Evolutionary conservation across 2,888 invertebrate species (phyloP).

Genomic region (Caenorhabditis becei): DNA sequence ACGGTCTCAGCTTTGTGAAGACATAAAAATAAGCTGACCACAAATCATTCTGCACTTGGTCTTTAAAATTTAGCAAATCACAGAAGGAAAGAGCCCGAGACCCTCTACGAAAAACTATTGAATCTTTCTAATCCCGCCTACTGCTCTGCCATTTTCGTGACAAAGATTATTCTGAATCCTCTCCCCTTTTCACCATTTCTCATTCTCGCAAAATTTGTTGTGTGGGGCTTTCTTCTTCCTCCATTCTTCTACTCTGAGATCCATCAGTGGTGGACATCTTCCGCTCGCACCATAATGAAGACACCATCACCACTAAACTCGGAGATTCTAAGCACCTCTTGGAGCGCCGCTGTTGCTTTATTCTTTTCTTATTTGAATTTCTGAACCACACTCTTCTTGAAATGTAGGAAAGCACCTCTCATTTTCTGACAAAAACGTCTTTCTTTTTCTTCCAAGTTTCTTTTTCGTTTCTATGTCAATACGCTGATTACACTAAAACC

Average conservation of each 20-base stretch:
- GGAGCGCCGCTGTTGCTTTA: slow-evolving; percentile 29
- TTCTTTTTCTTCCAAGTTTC: neutral
- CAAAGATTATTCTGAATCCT: slow-evolving; percentile 61
- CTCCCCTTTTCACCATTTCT: slow-evolving; percentile 18
- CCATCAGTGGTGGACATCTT: slow-evolving; percentile 8
- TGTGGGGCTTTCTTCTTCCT: slow-evolving; percentile 20
- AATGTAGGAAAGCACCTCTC: slow-evolving; percentile 18
- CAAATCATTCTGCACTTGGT: slow-evolving; percentile 53
- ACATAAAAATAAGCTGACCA: slow-evolving; percentile 37
- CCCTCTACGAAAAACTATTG: slow-evolving; percentile 48
- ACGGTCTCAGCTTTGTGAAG: slow-evolving; percentile 19
- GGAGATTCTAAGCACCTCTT: slow-evolving; percentile 57
- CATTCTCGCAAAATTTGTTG: slow-evolving; percentile 35
- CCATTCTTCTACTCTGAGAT: neutral
- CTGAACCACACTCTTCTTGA: slow-evolving; percentile 15
- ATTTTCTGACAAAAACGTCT: neutral
- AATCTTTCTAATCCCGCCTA: slow-evolving; percentile 62
- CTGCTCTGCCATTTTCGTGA: slow-evolving; percentile 56
- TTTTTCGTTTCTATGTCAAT: neutral
- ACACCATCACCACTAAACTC: slow-evolving; percentile 10
- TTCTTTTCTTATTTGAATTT: slow-evolving; percentile 37
- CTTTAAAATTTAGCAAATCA: slow-evolving; percentile 38
- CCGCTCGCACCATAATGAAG: slow-evolving; percentile 10
- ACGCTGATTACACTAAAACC: slow-evolving; percentile 37
- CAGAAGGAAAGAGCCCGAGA: neutral